phyloP scores from a whole-genome alignment of 2,797 vertebrate genomes.

The Semotilus atromaculatus region DNA sequence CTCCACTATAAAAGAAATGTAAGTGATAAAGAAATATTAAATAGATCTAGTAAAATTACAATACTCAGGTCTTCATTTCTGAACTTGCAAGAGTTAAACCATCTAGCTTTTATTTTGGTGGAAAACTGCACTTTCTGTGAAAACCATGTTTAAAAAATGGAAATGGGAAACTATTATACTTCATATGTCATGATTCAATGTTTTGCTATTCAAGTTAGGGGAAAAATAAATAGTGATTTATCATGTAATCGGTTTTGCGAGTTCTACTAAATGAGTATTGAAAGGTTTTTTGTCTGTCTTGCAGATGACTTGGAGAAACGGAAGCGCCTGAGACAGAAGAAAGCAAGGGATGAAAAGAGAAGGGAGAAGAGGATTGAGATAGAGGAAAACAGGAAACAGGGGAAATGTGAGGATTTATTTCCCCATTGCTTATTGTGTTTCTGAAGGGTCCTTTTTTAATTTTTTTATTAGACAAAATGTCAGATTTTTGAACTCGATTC shows the following conservation, averaged over 20 bases:
- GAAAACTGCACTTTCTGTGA: not conserved
- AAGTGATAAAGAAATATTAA: not conserved
- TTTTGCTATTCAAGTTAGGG: not conserved
- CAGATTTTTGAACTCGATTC: not conserved
- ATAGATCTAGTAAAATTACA: not conserved
- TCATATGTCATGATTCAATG: not conserved
- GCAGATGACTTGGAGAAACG: conserved; percentile 95
- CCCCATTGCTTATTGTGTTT: not conserved
- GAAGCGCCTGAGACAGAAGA: conserved; percentile 93
- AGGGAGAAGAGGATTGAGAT: conserved; percentile 95
- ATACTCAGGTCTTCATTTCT: not conserved
- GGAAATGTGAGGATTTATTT: conserved; percentile 86
- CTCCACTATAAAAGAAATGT: not conserved
- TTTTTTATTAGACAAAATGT: not conserved
- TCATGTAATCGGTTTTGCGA: not conserved
- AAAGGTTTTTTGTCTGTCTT: not conserved
- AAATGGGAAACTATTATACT: not conserved
- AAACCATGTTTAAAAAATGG: not conserved
- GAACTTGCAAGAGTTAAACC: not conserved
- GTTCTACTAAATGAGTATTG: not conserved
- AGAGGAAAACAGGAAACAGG: conserved; percentile 96
- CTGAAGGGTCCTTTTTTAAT: no score
- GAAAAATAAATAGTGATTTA: not conserved
- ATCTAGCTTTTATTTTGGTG: not conserved
- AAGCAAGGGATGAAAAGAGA: conserved; percentile 92